Evolutionary conservation across 23 tunicate genomes (phyloP).

Genomic region (Styela clava): DNA sequence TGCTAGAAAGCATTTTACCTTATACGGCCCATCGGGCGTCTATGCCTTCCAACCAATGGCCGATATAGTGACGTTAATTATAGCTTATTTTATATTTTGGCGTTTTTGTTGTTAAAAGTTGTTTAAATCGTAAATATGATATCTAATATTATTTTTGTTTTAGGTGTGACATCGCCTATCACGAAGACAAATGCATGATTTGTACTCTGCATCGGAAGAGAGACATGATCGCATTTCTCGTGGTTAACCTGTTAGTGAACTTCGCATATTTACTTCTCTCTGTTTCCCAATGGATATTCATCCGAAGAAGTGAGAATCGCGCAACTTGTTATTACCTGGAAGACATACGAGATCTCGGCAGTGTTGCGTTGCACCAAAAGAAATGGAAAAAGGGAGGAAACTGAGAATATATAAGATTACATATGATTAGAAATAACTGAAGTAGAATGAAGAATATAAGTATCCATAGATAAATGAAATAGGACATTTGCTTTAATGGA

Average conservation of each 20-base stretch:
- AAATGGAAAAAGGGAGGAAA: neutral
- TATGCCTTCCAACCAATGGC: too few relatives aligned
- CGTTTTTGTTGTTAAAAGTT: too few relatives aligned
- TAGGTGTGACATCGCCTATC: constrained; percentile 20
- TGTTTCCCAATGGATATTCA: neutral
- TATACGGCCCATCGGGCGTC: too few relatives aligned
- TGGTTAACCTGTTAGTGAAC: neutral
- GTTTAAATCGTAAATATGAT: too few relatives aligned
- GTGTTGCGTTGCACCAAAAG: constrained; percentile 3
- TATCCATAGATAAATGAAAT: too few relatives aligned
- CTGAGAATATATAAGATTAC: too few relatives aligned
- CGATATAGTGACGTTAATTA: too few relatives aligned
- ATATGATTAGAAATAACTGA: too few relatives aligned
- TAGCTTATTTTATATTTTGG: too few relatives aligned
- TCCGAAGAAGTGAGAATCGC: constrained; percentile 1
- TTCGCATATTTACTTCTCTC: neutral
- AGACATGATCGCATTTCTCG: constrained; percentile 20
- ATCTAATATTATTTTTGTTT: neutral
- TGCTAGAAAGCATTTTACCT: too few relatives aligned
- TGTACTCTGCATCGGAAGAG: constrained; percentile 8
- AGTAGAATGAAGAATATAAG: too few relatives aligned
- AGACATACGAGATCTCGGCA: constrained; percentile 8
- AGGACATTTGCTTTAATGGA: too few relatives aligned
- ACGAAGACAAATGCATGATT: constrained; percentile 6
- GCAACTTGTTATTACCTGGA: constrained; percentile 22